Evolutionary conservation across 2,888 invertebrate species (phyloP).

Genomic region (Oligia latruncula): DNA sequence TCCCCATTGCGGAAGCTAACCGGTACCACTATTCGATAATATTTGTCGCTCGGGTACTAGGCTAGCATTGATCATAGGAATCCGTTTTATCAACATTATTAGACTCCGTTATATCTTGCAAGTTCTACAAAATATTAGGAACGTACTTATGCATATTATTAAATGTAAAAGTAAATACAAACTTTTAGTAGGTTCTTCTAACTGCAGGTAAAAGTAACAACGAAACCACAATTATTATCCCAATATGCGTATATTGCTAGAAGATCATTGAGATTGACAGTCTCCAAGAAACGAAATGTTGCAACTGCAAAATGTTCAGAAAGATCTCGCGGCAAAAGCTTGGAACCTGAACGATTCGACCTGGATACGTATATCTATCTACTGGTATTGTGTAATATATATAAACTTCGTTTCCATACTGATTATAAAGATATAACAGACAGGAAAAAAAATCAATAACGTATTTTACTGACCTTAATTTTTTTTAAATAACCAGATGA

Average conservation of each 20-base stretch:
- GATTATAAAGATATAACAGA: too few species aligned
- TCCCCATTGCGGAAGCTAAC: background rate
- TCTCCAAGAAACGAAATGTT: background rate
- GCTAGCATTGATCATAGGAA: background rate
- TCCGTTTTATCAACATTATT: background rate
- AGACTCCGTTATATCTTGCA: background rate
- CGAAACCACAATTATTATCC: background rate
- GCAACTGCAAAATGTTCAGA: background rate
- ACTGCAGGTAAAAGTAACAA: too few species aligned
- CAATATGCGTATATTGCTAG: background rate
- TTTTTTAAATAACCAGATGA: background rate
- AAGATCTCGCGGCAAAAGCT: background rate
- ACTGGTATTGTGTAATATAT: too few species aligned
- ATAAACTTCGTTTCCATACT: background rate
- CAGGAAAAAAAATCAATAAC: background rate
- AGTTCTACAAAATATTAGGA: background rate
- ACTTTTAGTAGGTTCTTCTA: background rate
- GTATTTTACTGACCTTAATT: background rate
- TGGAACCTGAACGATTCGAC: background rate
- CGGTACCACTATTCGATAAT: background rate
- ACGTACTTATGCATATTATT: background rate
- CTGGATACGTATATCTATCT: too few species aligned
- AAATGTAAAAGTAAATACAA: background rate
- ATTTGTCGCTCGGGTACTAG: background rate
- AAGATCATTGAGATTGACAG: background rate